Percentiles rank a stretch among this genome's conserved stretches.
Conservation (phyloP, 2,888 invertebrate species). For the Noctua pronuba region DNA sequence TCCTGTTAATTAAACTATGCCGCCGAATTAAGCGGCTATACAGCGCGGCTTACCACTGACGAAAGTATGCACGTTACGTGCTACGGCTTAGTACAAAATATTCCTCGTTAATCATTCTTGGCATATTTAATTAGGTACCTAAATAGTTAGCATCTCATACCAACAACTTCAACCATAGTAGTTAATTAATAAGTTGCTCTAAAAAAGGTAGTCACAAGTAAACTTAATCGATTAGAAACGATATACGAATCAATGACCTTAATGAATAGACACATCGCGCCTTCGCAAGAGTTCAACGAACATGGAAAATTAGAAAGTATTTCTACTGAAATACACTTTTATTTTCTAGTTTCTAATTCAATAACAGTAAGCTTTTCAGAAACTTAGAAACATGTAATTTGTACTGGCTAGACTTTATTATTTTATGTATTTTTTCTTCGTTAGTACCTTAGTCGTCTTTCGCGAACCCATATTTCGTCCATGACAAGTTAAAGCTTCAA, state of each 20-base stretch:
- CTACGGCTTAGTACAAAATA: conserved; percentile 19
- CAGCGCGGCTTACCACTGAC: conserved; percentile 63
- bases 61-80: conserved; percentile 68
- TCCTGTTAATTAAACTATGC: conserved; percentile 88
- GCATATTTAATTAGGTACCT: conserved; percentile 31
- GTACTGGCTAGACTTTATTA: neutral
- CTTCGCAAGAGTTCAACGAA: conserved; percentile 17
- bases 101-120: conserved; percentile 37
- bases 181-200: conserved; percentile 3
- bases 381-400: neutral
- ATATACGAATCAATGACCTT: conserved; percentile 28
- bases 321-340: neutral
- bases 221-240: conserved; percentile 35
- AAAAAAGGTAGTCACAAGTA: neutral
- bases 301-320: conserved; percentile 16
- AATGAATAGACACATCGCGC: conserved; percentile 47
- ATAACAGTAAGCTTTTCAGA: neutral
- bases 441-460: neutral
- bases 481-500: conserved; percentile 39
- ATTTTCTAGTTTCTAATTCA: conserved; percentile 6
- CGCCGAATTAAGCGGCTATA: conserved; percentile 80
- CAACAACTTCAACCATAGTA: neutral
- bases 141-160: neutral
- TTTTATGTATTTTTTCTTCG: neutral
- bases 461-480: conserved; percentile 36